Evolutionary conservation across 1,140 invertebrate genomes (phyloP), one percentile per base, ranked within the genome.

Genomic region (Kradibia gibbosae): DNA sequence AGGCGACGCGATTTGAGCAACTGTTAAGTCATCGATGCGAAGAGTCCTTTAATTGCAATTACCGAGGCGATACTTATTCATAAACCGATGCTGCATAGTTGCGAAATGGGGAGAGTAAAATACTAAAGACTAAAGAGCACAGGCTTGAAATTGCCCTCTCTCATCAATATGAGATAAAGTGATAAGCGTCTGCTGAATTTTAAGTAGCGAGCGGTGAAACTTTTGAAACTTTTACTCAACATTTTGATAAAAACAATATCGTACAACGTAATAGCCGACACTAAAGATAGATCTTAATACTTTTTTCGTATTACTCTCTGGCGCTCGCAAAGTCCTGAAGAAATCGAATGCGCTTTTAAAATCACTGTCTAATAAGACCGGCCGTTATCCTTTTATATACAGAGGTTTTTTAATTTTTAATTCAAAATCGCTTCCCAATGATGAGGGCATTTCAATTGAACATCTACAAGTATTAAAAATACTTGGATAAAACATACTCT

Each of bases 11-110:
- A 36, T 1, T 25, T 28, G 48, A 22, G 48, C 48, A 31, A 36
- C 34, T 67, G 62, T 39, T 31, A 53, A 42, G 74, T 22, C 15
- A 36, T 15, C 57, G 60, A 31, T 3, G n/a, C 39, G 36, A 75
- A 48, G 36, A 60, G 62, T 77, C 80, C 67, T 82, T 78, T 82
- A 82, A 82, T 82, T 82, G 70, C 81, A 82, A 78, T 82, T 82
- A 77, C 72, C 74, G 73, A 53, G n/a, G 65, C 60, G 62, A 75
- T 75, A 60, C 73, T 75, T 60, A 55, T 45, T n/a, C 48, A 36
- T 7, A 50, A 50, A 31, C 1, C 34, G 34, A 67, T 8, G 31
- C 22, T 36, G 62, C 34, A 1, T 22, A 3, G 8, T 17, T 22
- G 34, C 31, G 20, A 67, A 20, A 65, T 36, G 1, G 13, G 4